Base-by-base conservation (phyloP, 2,797 vertebrate species). In the Sarcoramphus papa region DNA sequence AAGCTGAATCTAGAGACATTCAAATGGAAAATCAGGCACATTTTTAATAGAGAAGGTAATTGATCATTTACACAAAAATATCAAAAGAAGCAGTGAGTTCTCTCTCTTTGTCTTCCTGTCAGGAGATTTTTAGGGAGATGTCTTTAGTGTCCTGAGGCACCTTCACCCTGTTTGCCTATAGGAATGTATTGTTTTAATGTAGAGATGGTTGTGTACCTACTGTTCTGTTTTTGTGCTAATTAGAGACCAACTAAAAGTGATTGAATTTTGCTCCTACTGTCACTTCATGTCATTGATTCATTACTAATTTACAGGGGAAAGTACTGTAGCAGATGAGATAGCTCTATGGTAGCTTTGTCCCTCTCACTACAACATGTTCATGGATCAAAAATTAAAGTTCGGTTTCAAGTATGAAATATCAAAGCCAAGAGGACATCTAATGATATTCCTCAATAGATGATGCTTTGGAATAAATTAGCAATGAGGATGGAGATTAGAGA, bases 301-400 rank as follows among this genome's bases (percentile, higher is more conserved):
- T 85, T 76, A 43, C 7, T 91, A 40, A 22, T 88, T 91, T 79
- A 53, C 6, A 35, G 27, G 30, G 18, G 33, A 57, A 76, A 22
- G 23, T 74, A 62, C 48, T 70, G 18, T 75, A 72, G 53, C 45
- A 69, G 64, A 22, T 92, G 45, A 80, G 31, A 45, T 67, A 72
- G 56, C n/a, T 94, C 40, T 93, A 0, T 74, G 45, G 21, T 74
- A 60, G 31, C 24, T 85, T 63, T 92, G 31, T 57, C 57, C 23
- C 33, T 22, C 59, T 88, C 28, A 33, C 35, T 70, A 33, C 27
- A 88, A 69, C 13, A 7, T 27, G 12, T 59, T 91, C 48, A 85
- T 75, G 89, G 93, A 93, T 96, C 93, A 97, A 95, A 93, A 95
- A 94, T 94, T 94, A 87, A 96, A 96, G 87, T 96, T 96, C 73